Evolutionary conservation across 1,140 invertebrate species (phyloP), one percentile per base, ranked within the genome.

Genomic region (Dinothrombium tinctorium): DNA sequence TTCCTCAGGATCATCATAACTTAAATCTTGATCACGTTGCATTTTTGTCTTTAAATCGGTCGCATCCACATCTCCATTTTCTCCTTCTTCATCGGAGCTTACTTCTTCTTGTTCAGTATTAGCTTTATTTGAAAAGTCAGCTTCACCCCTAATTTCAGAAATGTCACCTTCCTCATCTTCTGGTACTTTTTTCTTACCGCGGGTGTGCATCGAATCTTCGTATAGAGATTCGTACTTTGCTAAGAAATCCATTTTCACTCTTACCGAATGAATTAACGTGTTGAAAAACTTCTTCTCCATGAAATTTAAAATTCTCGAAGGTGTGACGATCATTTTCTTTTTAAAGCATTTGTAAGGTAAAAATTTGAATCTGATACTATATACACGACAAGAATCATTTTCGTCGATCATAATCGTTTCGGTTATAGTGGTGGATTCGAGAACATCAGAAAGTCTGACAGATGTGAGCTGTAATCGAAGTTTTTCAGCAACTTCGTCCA

Each of bases 1-100:
- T 33, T 76, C 76, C 41, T 75, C 75, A 1, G 69, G 69, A 53
- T 83, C 80, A 48, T 83, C 76, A 51, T 78, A 75, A 29, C 79
- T 79, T 31, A 70, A 68, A 40, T 70, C 68, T 46, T 72, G 67
- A 28, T 67, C 58, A 44, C 69, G 68, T 46, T 69, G 63, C 31
- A 56, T 59, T 46, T 59, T 64, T 2, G 58, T 60, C 51, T 67
- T 69, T 5, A 59, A 56, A 20, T 62, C 60, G 14, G 69, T 72
- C 0, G 68, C 65, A 49, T 68, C 68, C 22, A 64, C 67, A 33
- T 70, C 68, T 9, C 23, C 59, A 24, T 44, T 47, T 21, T 55
- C 53, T 14, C 63, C 60, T 25, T 71, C 72, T 24, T 72, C 72
- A 38, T 71, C 70, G 1, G 69, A 71, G 14, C 66, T 69, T 35